A percentile compares a stretch with the other conserved stretches of the same genome.
Evolutionary conservation across 1,140 invertebrate genomes (phyloP).

Genomic region (Melanaphis sacchari): DNA sequence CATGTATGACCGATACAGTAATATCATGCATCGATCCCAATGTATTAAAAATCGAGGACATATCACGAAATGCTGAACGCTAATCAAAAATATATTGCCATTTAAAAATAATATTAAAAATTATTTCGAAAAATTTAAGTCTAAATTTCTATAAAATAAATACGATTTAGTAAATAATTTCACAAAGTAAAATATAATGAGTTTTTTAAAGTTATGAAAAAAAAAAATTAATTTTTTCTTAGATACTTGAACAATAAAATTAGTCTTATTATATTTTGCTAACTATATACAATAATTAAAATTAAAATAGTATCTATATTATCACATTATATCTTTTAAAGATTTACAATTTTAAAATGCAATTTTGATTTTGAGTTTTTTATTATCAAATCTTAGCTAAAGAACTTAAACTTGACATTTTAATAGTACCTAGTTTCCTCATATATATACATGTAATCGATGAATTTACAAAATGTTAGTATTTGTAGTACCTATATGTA

Average conservation of each 20-base stretch:
- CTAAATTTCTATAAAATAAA: neutral
- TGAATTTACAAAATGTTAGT: neutral
- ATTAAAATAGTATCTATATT: no score
- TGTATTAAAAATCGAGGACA: neutral
- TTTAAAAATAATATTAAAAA: neutral
- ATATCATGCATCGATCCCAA: neutral
- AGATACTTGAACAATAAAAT: no score
- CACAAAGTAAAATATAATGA: neutral
- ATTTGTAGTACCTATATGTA: neutral
- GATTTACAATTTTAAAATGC: no score
- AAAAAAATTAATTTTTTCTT: no score
- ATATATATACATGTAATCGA: neutral
- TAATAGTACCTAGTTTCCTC: neutral
- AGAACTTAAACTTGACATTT: neutral
- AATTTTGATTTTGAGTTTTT: neutral
- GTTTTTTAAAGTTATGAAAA: no score
- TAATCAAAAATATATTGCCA: neutral
- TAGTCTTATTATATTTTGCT: no score
- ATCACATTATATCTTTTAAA: no score
- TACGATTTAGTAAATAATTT: neutral
- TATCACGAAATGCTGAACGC: neutral
- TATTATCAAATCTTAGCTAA: neutral
- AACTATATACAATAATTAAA: no score
- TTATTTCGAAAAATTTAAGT: neutral
- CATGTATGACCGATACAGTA: neutral